A percentile compares a stretch with the other conserved stretches of the same genome.
Conservation (phyloP, 1,140 invertebrate species). For the Philopotamus ludificatus region DNA sequence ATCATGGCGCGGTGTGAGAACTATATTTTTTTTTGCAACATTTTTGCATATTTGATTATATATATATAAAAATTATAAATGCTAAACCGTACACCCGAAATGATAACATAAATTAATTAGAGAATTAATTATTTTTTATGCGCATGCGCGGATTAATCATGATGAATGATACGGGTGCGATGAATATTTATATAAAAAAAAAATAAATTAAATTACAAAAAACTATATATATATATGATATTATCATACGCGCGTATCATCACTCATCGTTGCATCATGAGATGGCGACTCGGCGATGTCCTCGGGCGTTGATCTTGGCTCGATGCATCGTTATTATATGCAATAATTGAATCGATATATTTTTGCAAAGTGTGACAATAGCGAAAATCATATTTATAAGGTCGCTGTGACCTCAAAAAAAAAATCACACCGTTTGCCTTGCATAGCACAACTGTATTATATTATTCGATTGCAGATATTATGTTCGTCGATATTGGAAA, state of each 20-base stretch:
- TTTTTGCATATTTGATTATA: too few species aligned
- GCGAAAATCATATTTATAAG: too few species aligned
- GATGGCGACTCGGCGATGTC: too few species aligned
- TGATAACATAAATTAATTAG: conserved; percentile 36
- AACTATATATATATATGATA: too few species aligned
- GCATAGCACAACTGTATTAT: not conserved
- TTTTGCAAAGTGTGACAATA: not conserved
- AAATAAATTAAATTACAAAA: not conserved
- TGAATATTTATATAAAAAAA: not conserved
- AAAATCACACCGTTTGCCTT: too few species aligned
- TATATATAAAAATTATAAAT: too few species aligned
- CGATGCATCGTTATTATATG: not conserved
- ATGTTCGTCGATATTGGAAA: too few species aligned
- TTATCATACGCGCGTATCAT: not conserved
- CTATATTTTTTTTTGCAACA: too few species aligned
- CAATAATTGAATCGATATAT: not conserved
- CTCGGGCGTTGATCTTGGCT: too few species aligned
- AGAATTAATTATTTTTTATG: conserved; percentile 19
- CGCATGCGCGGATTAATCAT: conserved; percentile 26
- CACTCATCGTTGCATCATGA: too few species aligned
- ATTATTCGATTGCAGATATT: not conserved
- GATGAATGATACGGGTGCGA: conserved; percentile 26
- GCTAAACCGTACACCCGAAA: too few species aligned
- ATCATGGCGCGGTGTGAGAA: not conserved
- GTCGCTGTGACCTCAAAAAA: not conserved